Base-by-base conservation (phyloP, 2,113 vertebrate species). In the Bungarus multicinctus region DNA sequence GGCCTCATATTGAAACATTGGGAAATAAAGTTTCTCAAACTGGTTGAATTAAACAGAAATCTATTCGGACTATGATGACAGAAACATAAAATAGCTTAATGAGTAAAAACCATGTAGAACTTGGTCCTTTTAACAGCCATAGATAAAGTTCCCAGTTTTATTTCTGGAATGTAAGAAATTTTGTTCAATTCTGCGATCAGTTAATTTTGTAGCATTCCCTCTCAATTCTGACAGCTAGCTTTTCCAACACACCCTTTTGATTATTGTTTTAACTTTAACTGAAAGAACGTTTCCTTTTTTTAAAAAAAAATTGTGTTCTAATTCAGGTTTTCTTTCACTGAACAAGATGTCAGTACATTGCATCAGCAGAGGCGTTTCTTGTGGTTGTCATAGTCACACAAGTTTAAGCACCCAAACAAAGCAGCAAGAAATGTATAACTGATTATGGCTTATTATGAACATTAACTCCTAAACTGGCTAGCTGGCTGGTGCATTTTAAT, bases 311-410 rank as follows among this genome's bases (percentile, higher is more conserved):
- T 45, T 16, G 69, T 81, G 34, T 39, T 81, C 69, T 81, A 39
- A 39, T 39, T 81, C 16, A 16, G 30, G 91, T 92, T 90, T 34
- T 93, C 90, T 30, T 85, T 91, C 94, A 55, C 94, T 89, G 92
- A 94, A 89, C 93, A 91, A 96, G 95, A 95, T 95, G 94, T 95
- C 97, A 96, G 57, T 60, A 89, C 94, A 94, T 97, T 0, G 96
- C 96, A 94, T 96, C 96, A 96, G 94, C 92, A 89, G 94, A 95
- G 2, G 93, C 95, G 93, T 92, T 94, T 90, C 94, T 94, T 92
- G 91, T 53, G 94, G 96, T 97, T 96, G 97, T 96, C 97, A 97
- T 97, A 96, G 97, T 92, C 96, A 96, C 97, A 94, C 95, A 91
- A 34, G 45, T 93, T 95, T 91, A 95, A 95, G 96, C 95, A 96